Conservation (phyloP, 1,140 invertebrate species). For the Anastatus disparis region DNA sequence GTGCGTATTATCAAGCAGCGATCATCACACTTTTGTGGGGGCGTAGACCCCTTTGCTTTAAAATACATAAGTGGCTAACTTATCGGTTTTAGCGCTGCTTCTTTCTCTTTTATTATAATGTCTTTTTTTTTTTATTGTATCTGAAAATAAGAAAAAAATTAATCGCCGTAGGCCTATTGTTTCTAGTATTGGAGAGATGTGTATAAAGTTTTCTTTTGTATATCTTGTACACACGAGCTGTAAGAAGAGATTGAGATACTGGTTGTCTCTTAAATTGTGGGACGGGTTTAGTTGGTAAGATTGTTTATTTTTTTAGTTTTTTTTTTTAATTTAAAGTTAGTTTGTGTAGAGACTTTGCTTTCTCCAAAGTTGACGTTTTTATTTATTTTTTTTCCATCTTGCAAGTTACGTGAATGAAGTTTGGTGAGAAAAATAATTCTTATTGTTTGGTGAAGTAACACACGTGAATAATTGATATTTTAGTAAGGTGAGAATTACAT, state of each 20-base stretch:
- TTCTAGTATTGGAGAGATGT: background rate
- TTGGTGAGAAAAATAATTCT: too few relatives aligned
- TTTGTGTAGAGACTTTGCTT: background rate
- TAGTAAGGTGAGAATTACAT: too few relatives aligned
- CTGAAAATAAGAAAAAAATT: constrained; percentile 46
- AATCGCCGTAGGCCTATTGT: constrained; percentile 47
- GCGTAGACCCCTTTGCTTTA: constrained; percentile 47
- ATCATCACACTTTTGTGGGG: constrained; percentile 51
- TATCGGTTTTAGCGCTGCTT: constrained; percentile 35
- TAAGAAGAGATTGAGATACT: constrained; percentile 22
- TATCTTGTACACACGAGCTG: too few relatives aligned
- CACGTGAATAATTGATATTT: too few relatives aligned
- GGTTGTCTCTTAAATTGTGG: constrained; percentile 31
- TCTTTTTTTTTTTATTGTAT: too few relatives aligned
- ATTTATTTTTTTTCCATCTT: too few relatives aligned
- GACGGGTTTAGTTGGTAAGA: too few relatives aligned
- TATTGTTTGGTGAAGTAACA: too few relatives aligned
- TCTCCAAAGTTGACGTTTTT: too few relatives aligned
- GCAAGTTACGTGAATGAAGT: too few relatives aligned
- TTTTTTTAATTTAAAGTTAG: background rate
- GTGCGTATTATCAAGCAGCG: constrained; percentile 48
- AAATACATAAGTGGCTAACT: background rate
- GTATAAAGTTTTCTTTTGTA: constrained; percentile 4
- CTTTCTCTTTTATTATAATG: constrained; percentile 37
- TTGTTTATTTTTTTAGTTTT: background rate